A percentile compares a stretch with the other conserved stretches of the same genome.
These are phyloP conservation scores for Streblospio benedicti DNA, from an alignment of 1,140 invertebrate species.

Conservation along the genomic window DNA sequence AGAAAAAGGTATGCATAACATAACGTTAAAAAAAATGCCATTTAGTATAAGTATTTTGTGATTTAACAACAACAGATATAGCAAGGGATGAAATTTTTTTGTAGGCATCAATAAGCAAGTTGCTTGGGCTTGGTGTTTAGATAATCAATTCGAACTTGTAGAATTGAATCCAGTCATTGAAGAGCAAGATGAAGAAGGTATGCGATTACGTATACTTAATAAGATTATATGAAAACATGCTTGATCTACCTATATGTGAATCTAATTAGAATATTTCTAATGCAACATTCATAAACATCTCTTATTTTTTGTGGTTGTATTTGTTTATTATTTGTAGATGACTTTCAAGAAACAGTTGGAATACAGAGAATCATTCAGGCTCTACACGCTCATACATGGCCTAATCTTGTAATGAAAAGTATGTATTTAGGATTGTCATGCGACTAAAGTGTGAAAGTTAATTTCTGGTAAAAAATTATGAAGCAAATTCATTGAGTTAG, in stretches of 20 bases:
- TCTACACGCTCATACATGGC: slow-evolving; percentile 68
- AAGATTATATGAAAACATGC: no score
- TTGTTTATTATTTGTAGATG: slow-evolving; percentile 41
- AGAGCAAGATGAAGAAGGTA: slow-evolving; percentile 49
- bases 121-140: slow-evolving; percentile 58
- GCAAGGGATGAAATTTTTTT: slow-evolving; percentile 5
- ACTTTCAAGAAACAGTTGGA: slow-evolving; percentile 59
- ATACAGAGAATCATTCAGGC: slow-evolving; percentile 65
- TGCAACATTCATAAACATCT: not conserved
- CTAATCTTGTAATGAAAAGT: slow-evolving; percentile 64
- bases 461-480: no score
- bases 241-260: not conserved
- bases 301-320: not conserved
- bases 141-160: slow-evolving; percentile 63
- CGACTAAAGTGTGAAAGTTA: no score
- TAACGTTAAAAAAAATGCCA: not conserved
- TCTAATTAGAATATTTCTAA: not conserved
- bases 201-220: no score
- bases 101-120: slow-evolving; percentile 27
- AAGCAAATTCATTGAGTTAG: no score
- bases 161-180: slow-evolving; percentile 57
- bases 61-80: not conserved
- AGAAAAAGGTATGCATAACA: not conserved
- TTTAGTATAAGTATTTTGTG: not conserved
- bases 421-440: no score